Evolutionary conservation across 2,797 vertebrate genomes (phyloP), one percentile per base, ranked within the genome.

Genomic region (Staurois parvus): DNA sequence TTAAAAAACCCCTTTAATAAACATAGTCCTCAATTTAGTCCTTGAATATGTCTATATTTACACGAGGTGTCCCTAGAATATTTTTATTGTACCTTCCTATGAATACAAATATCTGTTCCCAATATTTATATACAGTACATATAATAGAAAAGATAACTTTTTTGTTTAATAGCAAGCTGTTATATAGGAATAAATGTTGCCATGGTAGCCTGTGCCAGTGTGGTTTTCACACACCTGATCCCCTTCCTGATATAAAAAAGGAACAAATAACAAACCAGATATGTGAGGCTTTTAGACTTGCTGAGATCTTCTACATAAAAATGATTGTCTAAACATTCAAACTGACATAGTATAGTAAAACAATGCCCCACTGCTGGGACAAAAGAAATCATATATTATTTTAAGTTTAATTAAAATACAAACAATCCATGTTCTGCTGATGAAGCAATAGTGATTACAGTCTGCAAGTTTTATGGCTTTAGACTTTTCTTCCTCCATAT

Each of bases 401-500:
- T 66, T 66, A 26, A 3, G n/a, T 29, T 66, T 66, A 66, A 66
- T 66, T 66, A 66, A 66, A 66, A 29, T 26, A 66, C 64, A 66
- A 29, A 66, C 64, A 24, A 21, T 59, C 52, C 52, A 28, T 66
- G 64, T 70, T 81, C 52, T 24, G 32, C 37, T 79, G 76, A 79
- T 79, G 15, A 17, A 48, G 5, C 42, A 45, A 26, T 72, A 21
- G 26, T 37, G 69, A 79, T 79, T 79, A 69, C 37, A 37, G 24
- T 37, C 67, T 72, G 75, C 56, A 66, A 29, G 76, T 78, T 78
- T 72, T 37, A 72, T 37, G 48, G 62, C 29, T 67, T 79, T 74
- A 73, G 42, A 80, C 21, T 76, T 86, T 82, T 70, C 62, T 34
- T 59, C 75, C 74, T 48, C 52, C 75, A 83, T 86, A 76, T 78